Evolutionary conservation across 2,113 vertebrate genomes (phyloP).

Genomic region (Pleuronectes platessa): DNA sequence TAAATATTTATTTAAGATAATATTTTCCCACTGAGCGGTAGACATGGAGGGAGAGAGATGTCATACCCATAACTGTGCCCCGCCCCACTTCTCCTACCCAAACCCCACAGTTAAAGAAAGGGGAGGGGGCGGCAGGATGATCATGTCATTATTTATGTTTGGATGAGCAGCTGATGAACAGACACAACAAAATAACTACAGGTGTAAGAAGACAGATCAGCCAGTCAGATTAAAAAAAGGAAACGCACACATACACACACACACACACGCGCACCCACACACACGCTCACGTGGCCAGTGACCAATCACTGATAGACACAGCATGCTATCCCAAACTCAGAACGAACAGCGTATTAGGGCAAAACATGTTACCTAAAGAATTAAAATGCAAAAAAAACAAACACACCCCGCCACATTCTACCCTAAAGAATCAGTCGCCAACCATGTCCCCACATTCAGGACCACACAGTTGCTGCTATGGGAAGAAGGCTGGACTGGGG

Average conservation of each 20-base stretch:
- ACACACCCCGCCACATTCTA: constrained; percentile 83
- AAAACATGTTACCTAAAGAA: constrained; percentile 63
- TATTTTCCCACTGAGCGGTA: constrained; percentile 30
- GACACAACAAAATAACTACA: constrained; percentile 66
- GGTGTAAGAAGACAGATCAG: constrained; percentile 72
- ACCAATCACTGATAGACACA: constrained; percentile 73
- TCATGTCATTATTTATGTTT: constrained; percentile 68
- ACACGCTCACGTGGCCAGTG: constrained; percentile 63
- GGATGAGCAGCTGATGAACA: constrained; percentile 71
- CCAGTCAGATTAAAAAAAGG: constrained; percentile 71
- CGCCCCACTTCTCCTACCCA: constrained; percentile 63
- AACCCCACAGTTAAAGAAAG: constrained; percentile 76
- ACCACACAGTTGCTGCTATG: constrained; percentile 79
- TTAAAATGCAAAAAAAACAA: constrained; percentile 26
- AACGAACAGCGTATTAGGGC: constrained; percentile 62
- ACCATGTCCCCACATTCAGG: constrained; percentile 81
- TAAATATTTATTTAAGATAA: too few species aligned
- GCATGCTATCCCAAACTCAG: constrained; percentile 74
- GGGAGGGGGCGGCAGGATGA: constrained; percentile 73
- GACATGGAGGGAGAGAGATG: constrained; percentile 76
- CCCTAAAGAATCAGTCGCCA: constrained; percentile 79
- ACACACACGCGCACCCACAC: constrained; percentile 38
- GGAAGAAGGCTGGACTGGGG: constrained; percentile 54
- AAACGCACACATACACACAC: constrained; percentile 40
- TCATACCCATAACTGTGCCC: constrained; percentile 64